These are phyloP conservation scores for Anguilla marmorata DNA, from an alignment of 2,797 vertebrate genomes.

Conservation along the genomic window DNA sequence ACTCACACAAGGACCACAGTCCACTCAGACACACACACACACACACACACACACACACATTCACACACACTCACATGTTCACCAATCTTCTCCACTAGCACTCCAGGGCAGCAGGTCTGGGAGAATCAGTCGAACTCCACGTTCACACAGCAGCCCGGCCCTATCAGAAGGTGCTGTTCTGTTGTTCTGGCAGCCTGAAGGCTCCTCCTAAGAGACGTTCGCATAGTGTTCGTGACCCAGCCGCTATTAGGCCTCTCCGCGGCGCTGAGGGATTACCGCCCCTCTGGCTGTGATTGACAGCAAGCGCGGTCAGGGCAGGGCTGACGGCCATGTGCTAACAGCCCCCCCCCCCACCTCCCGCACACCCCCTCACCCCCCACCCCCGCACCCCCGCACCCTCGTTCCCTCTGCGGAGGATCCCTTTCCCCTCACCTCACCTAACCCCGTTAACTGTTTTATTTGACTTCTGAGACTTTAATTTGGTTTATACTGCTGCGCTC, in stretches of 20 bases:
- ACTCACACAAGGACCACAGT: too few species aligned
- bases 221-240: neutral
- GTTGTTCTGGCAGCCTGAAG: neutral
- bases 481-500: neutral
- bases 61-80: neutral
- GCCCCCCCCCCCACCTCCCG: too few species aligned
- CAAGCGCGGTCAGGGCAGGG: neutral
- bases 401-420: neutral
- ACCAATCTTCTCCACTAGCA: too few species aligned
- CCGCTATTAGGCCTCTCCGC: neutral
- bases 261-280: neutral
- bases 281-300: neutral
- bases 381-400: too few species aligned
- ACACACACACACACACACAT: neutral
- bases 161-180: neutral
- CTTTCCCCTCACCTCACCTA: neutral
- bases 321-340: neutral
- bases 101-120: neutral
- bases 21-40: too few species aligned
- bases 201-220: neutral
- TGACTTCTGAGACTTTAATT: neutral
- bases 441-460: neutral
- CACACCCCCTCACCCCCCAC: too few species aligned
- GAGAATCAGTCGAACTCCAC: neutral
- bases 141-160: neutral